These are phyloP conservation scores for Yponomeuta malinellus DNA, from an alignment of 2,888 invertebrate genomes.

Conservation along the genomic window DNA sequence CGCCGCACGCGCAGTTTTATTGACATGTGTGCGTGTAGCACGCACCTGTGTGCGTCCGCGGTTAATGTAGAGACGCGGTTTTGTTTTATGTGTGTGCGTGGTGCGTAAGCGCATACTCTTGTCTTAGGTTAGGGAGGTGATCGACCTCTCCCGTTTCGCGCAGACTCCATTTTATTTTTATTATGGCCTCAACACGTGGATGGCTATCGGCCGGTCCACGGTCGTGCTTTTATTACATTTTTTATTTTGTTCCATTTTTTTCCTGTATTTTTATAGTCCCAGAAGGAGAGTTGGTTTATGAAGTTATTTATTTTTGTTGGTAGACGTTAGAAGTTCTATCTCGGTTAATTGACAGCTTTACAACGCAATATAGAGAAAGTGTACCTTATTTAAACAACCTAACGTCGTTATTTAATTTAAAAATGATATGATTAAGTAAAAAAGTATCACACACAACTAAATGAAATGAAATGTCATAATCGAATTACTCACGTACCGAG, in stretches of 20 bases:
- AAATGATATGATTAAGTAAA: not conserved
- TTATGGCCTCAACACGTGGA: conserved; percentile 66
- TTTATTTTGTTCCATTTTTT: conserved; percentile 27
- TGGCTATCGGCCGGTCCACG: conserved; percentile 40
- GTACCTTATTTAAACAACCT: no score
- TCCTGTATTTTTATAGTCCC: not conserved
- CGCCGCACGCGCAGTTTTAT: conserved; percentile 57
- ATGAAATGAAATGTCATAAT: not conserved
- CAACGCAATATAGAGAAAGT: not conserved
- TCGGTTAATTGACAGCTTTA: not conserved
- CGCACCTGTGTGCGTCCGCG: conserved; percentile 24
- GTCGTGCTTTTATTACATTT: conserved; percentile 53
- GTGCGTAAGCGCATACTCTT: conserved; percentile 63
- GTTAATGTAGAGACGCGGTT: conserved; percentile 28
- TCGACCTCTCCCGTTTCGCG: conserved; percentile 67
- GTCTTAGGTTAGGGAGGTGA: conserved; percentile 76
- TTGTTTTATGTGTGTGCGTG: conserved; percentile 38
- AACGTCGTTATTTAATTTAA: not conserved
- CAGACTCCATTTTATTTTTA: conserved; percentile 72
- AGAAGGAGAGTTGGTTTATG: not conserved
- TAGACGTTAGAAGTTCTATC: conserved; percentile 26
- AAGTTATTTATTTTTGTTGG: not conserved
- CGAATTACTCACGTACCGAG: not conserved
- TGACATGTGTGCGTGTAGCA: conserved; percentile 23
- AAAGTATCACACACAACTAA: not conserved